phyloP scores from a whole-genome alignment of 2,113 vertebrate species.

The human (Homo sapiens) region DNA sequence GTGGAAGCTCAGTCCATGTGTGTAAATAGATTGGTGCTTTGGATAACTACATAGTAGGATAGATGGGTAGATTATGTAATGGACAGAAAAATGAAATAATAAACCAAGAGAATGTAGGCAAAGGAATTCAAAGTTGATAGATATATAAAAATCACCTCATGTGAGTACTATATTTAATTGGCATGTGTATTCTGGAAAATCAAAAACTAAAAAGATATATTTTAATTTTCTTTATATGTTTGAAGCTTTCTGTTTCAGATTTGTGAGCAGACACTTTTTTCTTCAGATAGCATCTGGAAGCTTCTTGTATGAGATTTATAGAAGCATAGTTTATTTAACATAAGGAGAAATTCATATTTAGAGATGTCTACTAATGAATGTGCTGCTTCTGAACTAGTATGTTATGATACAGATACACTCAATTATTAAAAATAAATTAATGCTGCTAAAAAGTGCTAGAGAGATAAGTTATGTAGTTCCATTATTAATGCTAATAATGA shows the following conservation, averaged over 20 bases:
- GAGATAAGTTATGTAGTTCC: background rate
- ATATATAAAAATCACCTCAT: background rate
- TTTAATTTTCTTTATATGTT: conserved; percentile 25
- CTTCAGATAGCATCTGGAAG: background rate
- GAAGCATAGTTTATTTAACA: background rate
- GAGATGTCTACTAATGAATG: background rate
- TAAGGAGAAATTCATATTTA: background rate
- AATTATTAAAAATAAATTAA: background rate
- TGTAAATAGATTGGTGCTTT: background rate
- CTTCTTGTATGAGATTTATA: background rate
- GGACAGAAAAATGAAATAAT: background rate
- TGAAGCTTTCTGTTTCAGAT: background rate
- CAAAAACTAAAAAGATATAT: background rate
- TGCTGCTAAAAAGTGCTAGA: background rate
- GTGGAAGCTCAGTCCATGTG: background rate
- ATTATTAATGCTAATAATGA: background rate
- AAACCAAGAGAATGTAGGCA: background rate
- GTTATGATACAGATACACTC: background rate
- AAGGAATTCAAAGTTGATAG: background rate
- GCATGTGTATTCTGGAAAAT: background rate
- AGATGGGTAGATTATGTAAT: background rate
- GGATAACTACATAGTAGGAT: background rate
- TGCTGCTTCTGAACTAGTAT: background rate
- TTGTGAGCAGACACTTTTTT: background rate
- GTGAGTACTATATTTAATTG: background rate